phyloP scores from a whole-genome alignment of 2,113 vertebrate species.

The Lophius piscatorius region DNA sequence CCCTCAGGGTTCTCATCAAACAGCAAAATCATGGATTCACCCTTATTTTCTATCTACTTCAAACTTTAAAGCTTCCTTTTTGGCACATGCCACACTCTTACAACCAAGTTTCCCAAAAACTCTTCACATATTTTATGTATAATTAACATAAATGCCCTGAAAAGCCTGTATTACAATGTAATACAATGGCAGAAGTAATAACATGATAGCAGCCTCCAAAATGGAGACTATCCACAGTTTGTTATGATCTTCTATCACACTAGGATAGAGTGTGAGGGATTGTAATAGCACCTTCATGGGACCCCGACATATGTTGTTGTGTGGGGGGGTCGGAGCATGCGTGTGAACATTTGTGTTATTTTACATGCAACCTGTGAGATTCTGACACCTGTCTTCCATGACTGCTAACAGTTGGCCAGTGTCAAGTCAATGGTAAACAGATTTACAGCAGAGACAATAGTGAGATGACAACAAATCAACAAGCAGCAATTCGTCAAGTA shows the following conservation, averaged over 20 bases:
- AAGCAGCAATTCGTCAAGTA: background rate
- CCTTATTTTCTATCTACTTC: too few species aligned
- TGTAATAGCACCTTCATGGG: conserved; percentile 51
- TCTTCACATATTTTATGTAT: too few species aligned
- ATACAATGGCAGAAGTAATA: background rate
- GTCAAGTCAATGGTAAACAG: conserved; percentile 46
- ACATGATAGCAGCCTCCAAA: background rate
- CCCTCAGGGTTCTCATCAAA: too few species aligned
- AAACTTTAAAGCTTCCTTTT: too few species aligned
- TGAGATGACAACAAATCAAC: conserved; percentile 16
- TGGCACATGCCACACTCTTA: too few species aligned
- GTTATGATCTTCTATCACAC: conserved; percentile 39
- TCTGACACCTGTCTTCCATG: conserved; percentile 49
- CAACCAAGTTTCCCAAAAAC: too few species aligned
- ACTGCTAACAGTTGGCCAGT: conserved; percentile 50
- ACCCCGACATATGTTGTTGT: conserved; percentile 55
- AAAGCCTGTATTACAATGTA: too few species aligned
- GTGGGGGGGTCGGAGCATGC: background rate
- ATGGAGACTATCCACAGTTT: conserved; percentile 27
- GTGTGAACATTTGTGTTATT: conserved; percentile 15
- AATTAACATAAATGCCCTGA: too few species aligned
- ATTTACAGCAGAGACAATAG: conserved; percentile 25
- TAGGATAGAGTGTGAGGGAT: conserved; percentile 43
- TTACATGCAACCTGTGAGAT: conserved; percentile 52
- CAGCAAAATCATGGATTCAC: too few species aligned